phyloP scores from a whole-genome alignment of 2,888 invertebrate genomes.

The Calephelis perditalis region DNA sequence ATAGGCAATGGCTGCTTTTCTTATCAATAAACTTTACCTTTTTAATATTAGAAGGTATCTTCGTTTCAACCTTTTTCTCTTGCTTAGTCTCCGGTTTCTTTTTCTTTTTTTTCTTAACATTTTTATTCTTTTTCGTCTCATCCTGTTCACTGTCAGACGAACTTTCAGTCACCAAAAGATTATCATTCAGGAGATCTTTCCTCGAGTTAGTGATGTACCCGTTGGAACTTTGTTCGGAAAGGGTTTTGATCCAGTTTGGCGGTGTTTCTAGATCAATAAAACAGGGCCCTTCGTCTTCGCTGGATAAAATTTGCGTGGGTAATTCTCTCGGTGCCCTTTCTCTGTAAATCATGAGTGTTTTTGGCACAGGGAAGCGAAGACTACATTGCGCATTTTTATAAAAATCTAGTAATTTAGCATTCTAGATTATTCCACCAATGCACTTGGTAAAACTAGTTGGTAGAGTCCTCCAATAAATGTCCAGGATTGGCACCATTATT shows the following conservation, averaged over 20 bases:
- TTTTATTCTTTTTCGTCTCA: slow-evolving; percentile 32
- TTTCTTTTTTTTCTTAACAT: slow-evolving; percentile 44
- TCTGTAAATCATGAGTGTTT: slow-evolving; percentile 43
- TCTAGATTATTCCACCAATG: no score
- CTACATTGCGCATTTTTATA: background rate
- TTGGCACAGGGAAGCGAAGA: background rate
- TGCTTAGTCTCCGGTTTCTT: slow-evolving; percentile 42
- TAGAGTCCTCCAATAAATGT: no score
- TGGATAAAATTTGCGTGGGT: slow-evolving; percentile 65
- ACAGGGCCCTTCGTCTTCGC: slow-evolving; percentile 71
- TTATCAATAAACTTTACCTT: slow-evolving; percentile 39
- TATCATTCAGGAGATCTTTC: slow-evolving; percentile 69
- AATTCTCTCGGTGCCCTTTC: slow-evolving; percentile 76
- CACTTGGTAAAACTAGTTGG: no score
- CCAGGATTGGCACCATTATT: no score
- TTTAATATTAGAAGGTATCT: slow-evolving; percentile 54
- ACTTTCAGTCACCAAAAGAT: slow-evolving; percentile 25
- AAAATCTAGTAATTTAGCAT: no score
- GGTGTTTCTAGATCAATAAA: slow-evolving; percentile 69
- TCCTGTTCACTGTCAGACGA: slow-evolving; percentile 48
- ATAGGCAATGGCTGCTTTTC: no score
- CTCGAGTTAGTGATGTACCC: slow-evolving; percentile 63
- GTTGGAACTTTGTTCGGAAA: slow-evolving; percentile 57
- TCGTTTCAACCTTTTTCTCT: slow-evolving; percentile 20
- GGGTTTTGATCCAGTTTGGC: slow-evolving; percentile 61